These are phyloP conservation scores for Archegozetes longisetosus DNA, from an alignment of 1,140 invertebrate species.

Conservation along the genomic window DNA sequence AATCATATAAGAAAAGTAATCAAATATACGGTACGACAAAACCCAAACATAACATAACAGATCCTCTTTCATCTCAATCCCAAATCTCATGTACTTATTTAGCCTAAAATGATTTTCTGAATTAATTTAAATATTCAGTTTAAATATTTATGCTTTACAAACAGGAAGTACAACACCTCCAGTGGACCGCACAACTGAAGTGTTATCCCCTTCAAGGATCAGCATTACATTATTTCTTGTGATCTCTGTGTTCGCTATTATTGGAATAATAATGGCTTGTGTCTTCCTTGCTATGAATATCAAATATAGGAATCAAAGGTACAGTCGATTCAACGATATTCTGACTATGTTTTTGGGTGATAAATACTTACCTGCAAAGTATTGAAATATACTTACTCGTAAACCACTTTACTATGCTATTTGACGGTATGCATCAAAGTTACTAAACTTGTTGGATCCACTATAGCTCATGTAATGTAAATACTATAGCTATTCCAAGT, in stretches of 20 bases:
- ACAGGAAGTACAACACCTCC: constrained; percentile 50
- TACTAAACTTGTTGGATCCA: background rate
- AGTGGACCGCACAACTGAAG: constrained; percentile 66
- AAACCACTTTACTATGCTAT: background rate
- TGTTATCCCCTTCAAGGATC: constrained; percentile 72
- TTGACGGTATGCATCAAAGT: background rate
- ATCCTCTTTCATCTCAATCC: too few species aligned
- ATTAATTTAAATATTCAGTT: too few species aligned
- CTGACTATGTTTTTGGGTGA: background rate
- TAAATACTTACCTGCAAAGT: background rate
- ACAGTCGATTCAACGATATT: constrained; percentile 21
- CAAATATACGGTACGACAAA: too few species aligned
- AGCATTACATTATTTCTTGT: constrained; percentile 69
- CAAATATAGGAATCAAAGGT: constrained; percentile 88
- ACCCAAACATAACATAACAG: too few species aligned
- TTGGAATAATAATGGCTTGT: constrained; percentile 79
- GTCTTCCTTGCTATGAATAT: constrained; percentile 93
- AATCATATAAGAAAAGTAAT: too few species aligned
- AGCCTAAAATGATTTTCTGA: too few species aligned
- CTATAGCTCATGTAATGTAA: too few species aligned
- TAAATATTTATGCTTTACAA: too few species aligned
- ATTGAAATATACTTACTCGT: background rate
- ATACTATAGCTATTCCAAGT: too few species aligned
- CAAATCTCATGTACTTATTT: too few species aligned
- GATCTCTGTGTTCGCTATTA: constrained; percentile 66